phyloP scores from a whole-genome alignment of 2,113 vertebrate genomes.

The Thunnus maccoyii region DNA sequence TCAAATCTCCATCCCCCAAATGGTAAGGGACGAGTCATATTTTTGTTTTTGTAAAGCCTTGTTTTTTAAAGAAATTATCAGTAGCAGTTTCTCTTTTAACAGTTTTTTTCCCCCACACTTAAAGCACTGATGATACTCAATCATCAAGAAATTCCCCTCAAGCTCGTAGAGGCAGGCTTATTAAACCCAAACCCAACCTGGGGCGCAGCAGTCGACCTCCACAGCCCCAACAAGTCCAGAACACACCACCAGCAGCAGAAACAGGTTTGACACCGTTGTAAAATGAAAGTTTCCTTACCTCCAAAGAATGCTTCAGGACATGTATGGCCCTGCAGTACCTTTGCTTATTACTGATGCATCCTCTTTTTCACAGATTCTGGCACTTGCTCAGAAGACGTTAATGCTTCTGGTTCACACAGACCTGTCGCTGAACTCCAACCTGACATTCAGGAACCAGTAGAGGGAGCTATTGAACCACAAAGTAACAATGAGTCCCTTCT shows the following conservation, averaged over 20 bases:
- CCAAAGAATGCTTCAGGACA: no score
- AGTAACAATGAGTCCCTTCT: not conserved
- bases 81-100: not conserved
- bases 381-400: not conserved
- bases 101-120: not conserved
- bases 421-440: not conserved
- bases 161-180: slow-evolving; percentile 55
- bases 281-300: not conserved
- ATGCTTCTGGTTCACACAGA: not conserved
- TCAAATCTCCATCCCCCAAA: not conserved
- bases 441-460: slow-evolving; percentile 24
- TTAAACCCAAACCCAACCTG: slow-evolving; percentile 79
- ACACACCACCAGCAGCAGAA: not conserved
- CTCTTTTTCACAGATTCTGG: slow-evolving; percentile 16
- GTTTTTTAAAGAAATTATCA: not conserved
- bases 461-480: not conserved
- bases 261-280: slow-evolving; percentile 41
- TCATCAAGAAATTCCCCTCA: slow-evolving; percentile 30
- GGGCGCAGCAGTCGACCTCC: not conserved
- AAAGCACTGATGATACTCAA: slow-evolving; percentile 33
- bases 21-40: slow-evolving; percentile 42
- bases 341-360: not conserved
- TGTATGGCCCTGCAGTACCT: no score
- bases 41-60: not conserved
- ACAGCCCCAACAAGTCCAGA: slow-evolving; percentile 14